Conservation (phyloP, 2,113 vertebrate species). For the Limanda limanda region DNA sequence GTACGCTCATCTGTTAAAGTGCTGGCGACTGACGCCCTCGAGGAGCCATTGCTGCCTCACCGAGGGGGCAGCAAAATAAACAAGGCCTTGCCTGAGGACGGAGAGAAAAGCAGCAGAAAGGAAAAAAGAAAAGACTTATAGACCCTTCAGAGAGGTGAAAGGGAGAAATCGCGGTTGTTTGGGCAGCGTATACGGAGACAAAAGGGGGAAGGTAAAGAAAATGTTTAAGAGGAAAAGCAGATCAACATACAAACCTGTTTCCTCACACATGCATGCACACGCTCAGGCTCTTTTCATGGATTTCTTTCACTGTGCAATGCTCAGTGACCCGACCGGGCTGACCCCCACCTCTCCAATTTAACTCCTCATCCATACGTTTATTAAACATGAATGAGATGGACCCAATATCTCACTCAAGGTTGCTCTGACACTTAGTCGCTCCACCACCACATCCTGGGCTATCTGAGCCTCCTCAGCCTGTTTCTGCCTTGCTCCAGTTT, state of each 20-base stretch:
- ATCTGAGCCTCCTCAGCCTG: slow-evolving; percentile 16
- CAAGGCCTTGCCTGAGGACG: slow-evolving; percentile 57
- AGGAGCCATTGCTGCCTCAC: slow-evolving; percentile 68
- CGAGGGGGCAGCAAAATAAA: slow-evolving; percentile 73
- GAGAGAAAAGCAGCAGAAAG: slow-evolving; percentile 3
- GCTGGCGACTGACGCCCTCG: slow-evolving; percentile 70
- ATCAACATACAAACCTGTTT: slow-evolving; percentile 19
- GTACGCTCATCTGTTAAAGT: slow-evolving; percentile 78
- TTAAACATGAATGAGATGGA: slow-evolving; percentile 77
- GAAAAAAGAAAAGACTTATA: slow-evolving; percentile 23
- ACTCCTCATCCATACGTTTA: slow-evolving; percentile 64
- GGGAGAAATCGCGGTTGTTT: slow-evolving; percentile 47
- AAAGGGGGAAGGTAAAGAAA: slow-evolving; percentile 16
- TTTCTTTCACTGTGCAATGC: slow-evolving; percentile 34
- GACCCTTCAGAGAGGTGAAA: slow-evolving; percentile 37
- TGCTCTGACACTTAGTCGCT: slow-evolving; percentile 50
- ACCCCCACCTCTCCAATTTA: slow-evolving; percentile 63
- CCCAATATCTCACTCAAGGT: slow-evolving; percentile 67
- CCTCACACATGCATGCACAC: slow-evolving; percentile 27
- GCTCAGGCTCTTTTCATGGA: slow-evolving; percentile 1
- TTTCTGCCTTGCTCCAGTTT: slow-evolving; percentile 8
- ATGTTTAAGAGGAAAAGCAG: background rate
- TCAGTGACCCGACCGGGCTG: slow-evolving; percentile 62
- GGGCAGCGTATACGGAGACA: slow-evolving; percentile 12
- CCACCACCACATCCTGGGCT: slow-evolving; percentile 18